Evolutionary conservation across 2,797 vertebrate species (phyloP).

Genomic region (Sebastiscus tertius): DNA sequence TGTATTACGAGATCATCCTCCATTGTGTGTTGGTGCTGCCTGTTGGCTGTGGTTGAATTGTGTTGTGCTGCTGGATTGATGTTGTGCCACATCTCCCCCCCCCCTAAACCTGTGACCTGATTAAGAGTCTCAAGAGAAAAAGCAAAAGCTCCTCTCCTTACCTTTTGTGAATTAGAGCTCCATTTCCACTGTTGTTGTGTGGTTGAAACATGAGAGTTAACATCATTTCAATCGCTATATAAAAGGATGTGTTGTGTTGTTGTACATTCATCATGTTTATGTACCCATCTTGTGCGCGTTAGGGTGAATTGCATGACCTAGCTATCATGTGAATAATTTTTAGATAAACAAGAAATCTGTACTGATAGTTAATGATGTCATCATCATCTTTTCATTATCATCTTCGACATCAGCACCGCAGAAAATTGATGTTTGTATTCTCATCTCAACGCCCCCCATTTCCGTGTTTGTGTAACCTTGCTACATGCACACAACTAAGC

Average conservation of each 20-base stretch:
- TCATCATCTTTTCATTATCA: slow-evolving; percentile 4
- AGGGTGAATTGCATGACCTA: slow-evolving; percentile 39
- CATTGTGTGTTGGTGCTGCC: slow-evolving; percentile 73
- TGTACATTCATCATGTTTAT: slow-evolving; percentile 8
- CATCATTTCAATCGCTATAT: neutral
- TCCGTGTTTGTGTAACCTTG: slow-evolving; percentile 47
- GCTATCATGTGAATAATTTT: slow-evolving; percentile 5
- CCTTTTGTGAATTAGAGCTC: slow-evolving; percentile 10
- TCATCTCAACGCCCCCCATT: slow-evolving; percentile 12
- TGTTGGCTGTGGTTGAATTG: slow-evolving; percentile 61
- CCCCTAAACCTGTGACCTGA: slow-evolving; percentile 43
- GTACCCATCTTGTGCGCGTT: neutral
- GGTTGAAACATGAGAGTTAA: slow-evolving; percentile 4
- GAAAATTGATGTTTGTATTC: slow-evolving; percentile 41
- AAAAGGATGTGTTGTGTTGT: neutral
- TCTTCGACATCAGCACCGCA: slow-evolving; percentile 4
- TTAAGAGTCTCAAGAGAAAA: slow-evolving; percentile 8
- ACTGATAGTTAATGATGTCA: neutral
- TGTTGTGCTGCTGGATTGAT: slow-evolving; percentile 57
- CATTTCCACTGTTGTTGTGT: neutral
- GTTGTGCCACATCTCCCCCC: slow-evolving; percentile 34
- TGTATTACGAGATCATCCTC: slow-evolving; percentile 80
- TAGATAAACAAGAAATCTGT: slow-evolving; percentile 4
- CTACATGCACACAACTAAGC: slow-evolving; percentile 3
- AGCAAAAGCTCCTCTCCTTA: slow-evolving; percentile 6